Conservation (phyloP, 2,797 vertebrate species). For the Sebastes jordani region DNA sequence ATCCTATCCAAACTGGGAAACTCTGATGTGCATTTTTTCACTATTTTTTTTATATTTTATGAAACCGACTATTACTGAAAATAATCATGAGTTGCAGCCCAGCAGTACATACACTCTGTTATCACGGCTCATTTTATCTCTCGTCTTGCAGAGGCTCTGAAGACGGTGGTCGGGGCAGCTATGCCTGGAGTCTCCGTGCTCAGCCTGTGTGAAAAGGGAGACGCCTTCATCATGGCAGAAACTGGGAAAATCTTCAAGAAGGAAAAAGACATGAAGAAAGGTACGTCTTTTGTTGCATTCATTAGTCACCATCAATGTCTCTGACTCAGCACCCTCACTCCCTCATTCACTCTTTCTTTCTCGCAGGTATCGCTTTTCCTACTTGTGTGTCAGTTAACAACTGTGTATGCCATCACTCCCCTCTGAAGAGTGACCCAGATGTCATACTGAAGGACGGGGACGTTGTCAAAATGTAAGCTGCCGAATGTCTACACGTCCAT, state of each 20-base stretch:
- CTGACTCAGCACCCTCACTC: background rate
- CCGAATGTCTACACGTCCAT: background rate
- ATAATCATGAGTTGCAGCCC: background rate
- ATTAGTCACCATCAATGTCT: background rate
- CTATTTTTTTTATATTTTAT: background rate
- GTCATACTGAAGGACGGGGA: slow-evolving; percentile 93
- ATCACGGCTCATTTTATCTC: background rate
- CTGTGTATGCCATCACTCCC: slow-evolving; percentile 97
- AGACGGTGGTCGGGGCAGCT: slow-evolving; percentile 85
- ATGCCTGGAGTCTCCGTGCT: slow-evolving; percentile 87
- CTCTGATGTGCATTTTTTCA: background rate
- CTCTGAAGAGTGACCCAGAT: slow-evolving; percentile 95
- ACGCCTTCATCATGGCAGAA: slow-evolving; percentile 92
- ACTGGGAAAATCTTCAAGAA: slow-evolving; percentile 97
- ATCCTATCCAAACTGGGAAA: background rate
- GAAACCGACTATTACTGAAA: background rate
- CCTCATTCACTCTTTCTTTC: background rate
- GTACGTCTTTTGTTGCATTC: slow-evolving; percentile 60
- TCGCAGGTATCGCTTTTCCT: slow-evolving; percentile 93
- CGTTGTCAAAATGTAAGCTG: slow-evolving; percentile 93
- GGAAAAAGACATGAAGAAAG: slow-evolving; percentile 99
- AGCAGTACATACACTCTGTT: background rate
- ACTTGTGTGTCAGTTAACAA: slow-evolving; percentile 98
- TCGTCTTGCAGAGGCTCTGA: slow-evolving; percentile 86
- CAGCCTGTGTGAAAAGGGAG: slow-evolving; percentile 93